Evolutionary conservation across 2,888 invertebrate genomes (phyloP).

Genomic region (Penaeus monodon): DNA sequence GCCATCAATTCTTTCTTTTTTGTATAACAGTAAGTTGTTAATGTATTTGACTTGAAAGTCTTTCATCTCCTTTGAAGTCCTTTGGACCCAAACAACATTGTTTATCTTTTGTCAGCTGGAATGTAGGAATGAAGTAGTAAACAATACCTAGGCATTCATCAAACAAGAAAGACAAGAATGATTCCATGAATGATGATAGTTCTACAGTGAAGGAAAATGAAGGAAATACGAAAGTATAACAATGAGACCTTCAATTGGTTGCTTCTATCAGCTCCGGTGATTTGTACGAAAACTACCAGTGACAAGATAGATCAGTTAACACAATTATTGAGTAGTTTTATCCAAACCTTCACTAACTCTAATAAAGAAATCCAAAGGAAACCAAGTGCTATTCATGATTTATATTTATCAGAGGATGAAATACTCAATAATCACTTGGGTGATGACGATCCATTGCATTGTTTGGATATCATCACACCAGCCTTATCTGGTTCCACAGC

Average conservation of each 20-base stretch:
- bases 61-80: background rate
- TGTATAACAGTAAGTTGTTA: background rate
- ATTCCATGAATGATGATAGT: background rate
- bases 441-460: too few relatives aligned
- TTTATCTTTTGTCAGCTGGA: background rate
- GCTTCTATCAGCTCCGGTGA: background rate
- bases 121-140: background rate
- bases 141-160: background rate
- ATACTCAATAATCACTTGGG: too few relatives aligned
- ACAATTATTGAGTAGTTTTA: too few relatives aligned
- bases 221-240: background rate
- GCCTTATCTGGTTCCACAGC: too few relatives aligned
- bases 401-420: too few relatives aligned
- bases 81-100: background rate
- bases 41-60: background rate
- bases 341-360: too few relatives aligned
- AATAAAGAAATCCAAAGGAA: too few relatives aligned
- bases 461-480: too few relatives aligned
- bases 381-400: too few relatives aligned
- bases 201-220: background rate
- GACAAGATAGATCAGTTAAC: background rate
- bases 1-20: background rate
- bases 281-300: background rate
- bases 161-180: conserved; percentile 3
- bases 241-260: background rate